phyloP scores from a whole-genome alignment of 2,888 invertebrate genomes.

The Nephrotoma appendiculata region DNA sequence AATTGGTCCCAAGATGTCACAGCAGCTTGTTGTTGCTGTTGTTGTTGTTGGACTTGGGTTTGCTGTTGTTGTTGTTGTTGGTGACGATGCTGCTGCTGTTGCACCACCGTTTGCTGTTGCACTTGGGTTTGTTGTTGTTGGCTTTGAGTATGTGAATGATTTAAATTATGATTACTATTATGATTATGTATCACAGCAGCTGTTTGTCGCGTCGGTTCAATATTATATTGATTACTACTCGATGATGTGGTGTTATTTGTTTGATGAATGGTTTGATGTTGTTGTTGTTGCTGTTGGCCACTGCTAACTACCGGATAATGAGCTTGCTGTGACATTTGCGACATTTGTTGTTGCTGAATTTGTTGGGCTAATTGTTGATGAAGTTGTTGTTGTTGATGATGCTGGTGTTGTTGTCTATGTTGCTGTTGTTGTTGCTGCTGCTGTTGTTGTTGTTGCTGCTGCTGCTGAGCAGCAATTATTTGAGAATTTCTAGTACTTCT shows the following conservation, averaged over 20 bases:
- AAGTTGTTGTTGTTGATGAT: constrained; percentile 17
- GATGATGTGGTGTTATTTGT: constrained; percentile 12
- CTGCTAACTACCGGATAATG: constrained; percentile 21
- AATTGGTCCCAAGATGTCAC: constrained; percentile 27
- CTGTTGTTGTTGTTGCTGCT: constrained; percentile 18
- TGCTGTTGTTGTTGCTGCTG: constrained; percentile 20
- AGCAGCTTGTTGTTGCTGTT: constrained; percentile 19
- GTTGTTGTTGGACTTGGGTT: constrained; percentile 11
- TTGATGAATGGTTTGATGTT: constrained; percentile 3
- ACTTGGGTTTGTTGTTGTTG: constrained; percentile 19
- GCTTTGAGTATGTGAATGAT: constrained; percentile 17
- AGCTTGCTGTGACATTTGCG: constrained; percentile 29
- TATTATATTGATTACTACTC: constrained; percentile 13
- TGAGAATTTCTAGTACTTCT: constrained; percentile 17
- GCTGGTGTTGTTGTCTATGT: constrained; percentile 23
- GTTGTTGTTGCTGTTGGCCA: constrained; percentile 19
- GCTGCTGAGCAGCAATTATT: constrained; percentile 13
- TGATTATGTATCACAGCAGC: constrained; percentile 6
- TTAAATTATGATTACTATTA: constrained; percentile 7
- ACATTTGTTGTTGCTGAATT: constrained; percentile 25
- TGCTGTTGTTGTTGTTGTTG: constrained; percentile 14
- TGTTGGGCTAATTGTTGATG: constrained; percentile 17
- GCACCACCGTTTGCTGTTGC: constrained; percentile 20
- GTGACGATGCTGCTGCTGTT: constrained; percentile 18
- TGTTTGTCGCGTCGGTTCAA: constrained; percentile 12